Percentiles rank a stretch among this genome's conserved stretches.
Evolutionary conservation across 2,888 invertebrate genomes (phyloP).

Genomic region (Seladonia tumulorum): DNA sequence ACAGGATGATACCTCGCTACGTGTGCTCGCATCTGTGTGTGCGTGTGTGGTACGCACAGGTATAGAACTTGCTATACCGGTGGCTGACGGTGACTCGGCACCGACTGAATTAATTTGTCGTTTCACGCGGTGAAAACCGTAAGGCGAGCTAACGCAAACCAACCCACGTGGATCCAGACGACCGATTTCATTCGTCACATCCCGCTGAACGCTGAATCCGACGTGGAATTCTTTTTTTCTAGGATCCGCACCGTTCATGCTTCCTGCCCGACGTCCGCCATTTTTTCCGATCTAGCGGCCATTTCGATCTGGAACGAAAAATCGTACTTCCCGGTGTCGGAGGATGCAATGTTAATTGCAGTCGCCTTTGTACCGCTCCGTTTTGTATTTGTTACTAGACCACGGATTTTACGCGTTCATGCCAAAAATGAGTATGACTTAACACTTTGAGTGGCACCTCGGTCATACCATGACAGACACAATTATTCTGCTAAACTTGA

Average conservation of each 20-base stretch:
- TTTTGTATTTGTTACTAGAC: neutral
- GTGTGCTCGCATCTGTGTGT: fast-evolving
- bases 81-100: slow-evolving; percentile 40
- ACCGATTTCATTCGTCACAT: slow-evolving; percentile 38
- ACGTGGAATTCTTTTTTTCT: slow-evolving; percentile 27
- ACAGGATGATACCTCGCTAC: slow-evolving; percentile 44
- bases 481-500: no score
- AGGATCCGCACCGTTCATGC: slow-evolving; percentile 10
- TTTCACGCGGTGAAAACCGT: slow-evolving; percentile 29
- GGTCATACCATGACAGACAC: no score
- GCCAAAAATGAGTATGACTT: no score
- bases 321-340: neutral
- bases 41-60: neutral
- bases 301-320: neutral
- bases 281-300: neutral
- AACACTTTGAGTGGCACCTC: no score
- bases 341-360: neutral
- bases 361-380: neutral
- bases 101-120: slow-evolving; percentile 55
- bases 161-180: neutral
- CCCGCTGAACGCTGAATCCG: slow-evolving; percentile 15
- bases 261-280: neutral
- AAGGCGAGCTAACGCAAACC: neutral
- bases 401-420: neutral
- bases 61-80: neutral